These are phyloP conservation scores for Calcarius ornatus DNA, from an alignment of 2,113 vertebrate genomes.

Conservation along the genomic window DNA sequence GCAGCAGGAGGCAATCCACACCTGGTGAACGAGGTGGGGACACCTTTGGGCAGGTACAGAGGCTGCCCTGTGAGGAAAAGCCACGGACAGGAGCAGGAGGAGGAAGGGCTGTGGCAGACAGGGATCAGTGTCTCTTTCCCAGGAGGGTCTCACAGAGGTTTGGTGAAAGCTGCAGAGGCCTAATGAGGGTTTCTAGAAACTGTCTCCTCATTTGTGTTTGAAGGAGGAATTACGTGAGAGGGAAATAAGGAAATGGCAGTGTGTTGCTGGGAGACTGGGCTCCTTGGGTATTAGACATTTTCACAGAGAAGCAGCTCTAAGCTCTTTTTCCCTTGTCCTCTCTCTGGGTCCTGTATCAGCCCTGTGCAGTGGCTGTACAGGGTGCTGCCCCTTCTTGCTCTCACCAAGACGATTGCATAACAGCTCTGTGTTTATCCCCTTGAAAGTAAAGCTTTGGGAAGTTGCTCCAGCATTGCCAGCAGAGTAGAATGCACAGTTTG, in stretches of 20 bases:
- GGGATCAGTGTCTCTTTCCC: accelerated
- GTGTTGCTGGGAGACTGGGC: constrained; percentile 19
- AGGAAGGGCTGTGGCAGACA: not conserved
- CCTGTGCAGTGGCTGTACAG: not conserved
- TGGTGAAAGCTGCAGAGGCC: not conserved
- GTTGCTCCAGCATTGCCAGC: not conserved
- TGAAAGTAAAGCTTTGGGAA: not conserved
- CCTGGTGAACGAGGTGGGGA: not conserved
- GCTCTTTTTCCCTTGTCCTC: not conserved
- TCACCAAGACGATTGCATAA: accelerated
- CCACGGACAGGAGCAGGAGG: not conserved
- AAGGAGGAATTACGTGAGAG: not conserved
- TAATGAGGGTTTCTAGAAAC: not conserved
- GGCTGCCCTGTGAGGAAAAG: not conserved
- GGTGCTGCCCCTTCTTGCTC: not conserved
- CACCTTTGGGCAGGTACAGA: not conserved
- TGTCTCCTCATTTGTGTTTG: not conserved
- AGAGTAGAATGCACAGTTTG: not conserved
- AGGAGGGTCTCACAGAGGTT: not conserved
- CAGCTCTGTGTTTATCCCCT: not conserved
- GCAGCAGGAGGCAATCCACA: not conserved
- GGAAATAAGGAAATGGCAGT: not conserved
- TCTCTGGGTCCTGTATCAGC: not conserved
- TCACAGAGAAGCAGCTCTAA: not conserved
- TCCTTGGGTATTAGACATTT: not conserved